These are phyloP conservation scores for Chiloscyllium plagiosum DNA, from an alignment of 2,113 vertebrate genomes.

Conservation along the genomic window DNA sequence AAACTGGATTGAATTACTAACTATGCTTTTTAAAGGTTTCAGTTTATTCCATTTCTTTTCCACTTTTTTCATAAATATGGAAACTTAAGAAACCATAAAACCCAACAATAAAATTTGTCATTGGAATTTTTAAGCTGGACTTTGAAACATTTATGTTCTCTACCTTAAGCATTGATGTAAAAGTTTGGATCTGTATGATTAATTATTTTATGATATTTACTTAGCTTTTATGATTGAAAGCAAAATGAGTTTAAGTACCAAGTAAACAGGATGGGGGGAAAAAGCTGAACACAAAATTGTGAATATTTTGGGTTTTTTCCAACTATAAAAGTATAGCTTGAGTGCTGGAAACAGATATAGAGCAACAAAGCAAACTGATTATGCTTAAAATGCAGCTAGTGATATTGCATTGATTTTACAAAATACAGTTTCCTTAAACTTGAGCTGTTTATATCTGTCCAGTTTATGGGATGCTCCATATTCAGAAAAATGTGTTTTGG, in stretches of 20 bases:
- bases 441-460: background rate
- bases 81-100: background rate
- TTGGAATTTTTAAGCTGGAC: background rate
- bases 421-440: background rate
- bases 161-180: background rate
- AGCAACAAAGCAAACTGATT: background rate
- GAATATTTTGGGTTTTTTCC: background rate
- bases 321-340: background rate
- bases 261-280: background rate
- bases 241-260: background rate
- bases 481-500: background rate
- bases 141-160: background rate
- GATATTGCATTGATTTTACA: background rate
- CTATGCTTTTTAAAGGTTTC: background rate
- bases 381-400: background rate
- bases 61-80: background rate
- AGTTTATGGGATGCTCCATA: background rate
- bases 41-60: background rate
- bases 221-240: background rate
- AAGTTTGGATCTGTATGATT: background rate
- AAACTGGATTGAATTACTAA: background rate
- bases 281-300: background rate
- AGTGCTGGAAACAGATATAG: background rate
- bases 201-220: background rate
- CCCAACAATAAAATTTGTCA: background rate